phyloP scores from a whole-genome alignment of 2,797 vertebrate genomes.

The Acestrorhynchus altus region DNA sequence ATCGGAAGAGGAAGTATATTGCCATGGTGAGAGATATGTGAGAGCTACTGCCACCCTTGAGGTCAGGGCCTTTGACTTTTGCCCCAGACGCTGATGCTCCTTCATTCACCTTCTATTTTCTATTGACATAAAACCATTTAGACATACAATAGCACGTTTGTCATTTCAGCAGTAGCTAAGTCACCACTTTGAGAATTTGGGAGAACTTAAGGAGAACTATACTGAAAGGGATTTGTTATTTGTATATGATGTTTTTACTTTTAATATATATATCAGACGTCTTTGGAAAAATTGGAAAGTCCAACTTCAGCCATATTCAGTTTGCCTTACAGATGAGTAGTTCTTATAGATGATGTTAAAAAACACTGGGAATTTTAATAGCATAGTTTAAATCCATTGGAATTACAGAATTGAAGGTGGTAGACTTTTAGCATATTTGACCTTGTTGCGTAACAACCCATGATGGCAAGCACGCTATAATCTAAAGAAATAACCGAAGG shows the following conservation, averaged over 20 bases:
- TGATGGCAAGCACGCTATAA: not conserved
- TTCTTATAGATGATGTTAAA: too few species aligned
- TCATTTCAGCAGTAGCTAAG: conserved; percentile 5
- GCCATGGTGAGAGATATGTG: conserved; percentile 46
- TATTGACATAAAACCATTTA: not conserved
- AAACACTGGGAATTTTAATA: too few species aligned
- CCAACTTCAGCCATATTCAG: too few species aligned
- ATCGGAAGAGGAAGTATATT: conserved; percentile 52
- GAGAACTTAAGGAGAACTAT: not conserved
- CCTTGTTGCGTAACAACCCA: not conserved
- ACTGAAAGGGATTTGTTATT: not conserved
- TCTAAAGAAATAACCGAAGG: not conserved
- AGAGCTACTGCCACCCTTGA: conserved; percentile 43
- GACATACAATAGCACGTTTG: not conserved
- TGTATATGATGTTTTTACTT: not conserved
- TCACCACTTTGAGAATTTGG: not conserved
- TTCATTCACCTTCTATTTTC: conserved; percentile 12
- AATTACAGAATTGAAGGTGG: not conserved
- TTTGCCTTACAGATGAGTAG: too few species aligned
- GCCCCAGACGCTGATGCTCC: not conserved
- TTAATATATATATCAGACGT: not conserved
- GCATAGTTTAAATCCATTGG: too few species aligned
- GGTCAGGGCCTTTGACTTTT: conserved; percentile 50
- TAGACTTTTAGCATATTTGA: not conserved
- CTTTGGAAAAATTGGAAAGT: not conserved